Conservation (phyloP, 2,797 vertebrate species). For the Bradypodion ventrale region DNA sequence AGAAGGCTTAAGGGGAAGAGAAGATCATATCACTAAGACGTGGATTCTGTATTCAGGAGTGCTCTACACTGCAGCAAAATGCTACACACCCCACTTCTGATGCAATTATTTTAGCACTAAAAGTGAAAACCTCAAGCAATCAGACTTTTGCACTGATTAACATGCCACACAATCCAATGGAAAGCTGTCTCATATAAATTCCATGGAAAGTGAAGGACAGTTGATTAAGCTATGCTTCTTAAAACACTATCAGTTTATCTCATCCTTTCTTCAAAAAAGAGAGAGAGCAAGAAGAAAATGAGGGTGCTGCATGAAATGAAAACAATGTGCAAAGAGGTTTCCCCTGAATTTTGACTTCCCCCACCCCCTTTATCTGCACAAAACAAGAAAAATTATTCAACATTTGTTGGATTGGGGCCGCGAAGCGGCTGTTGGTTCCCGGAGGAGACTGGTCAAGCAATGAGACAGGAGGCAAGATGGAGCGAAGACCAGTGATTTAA, state of each 20-base stretch:
- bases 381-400: not conserved
- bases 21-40: not conserved
- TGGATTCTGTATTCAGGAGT: not conserved
- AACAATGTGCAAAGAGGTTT: not conserved
- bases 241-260: not conserved
- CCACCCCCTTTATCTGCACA: not conserved
- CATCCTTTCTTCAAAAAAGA: not conserved
- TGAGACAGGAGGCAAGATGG: too few relatives aligned
- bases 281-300: not conserved
- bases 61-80: not conserved
- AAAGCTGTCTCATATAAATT: not conserved
- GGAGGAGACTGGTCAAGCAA: too few relatives aligned
- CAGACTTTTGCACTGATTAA: not conserved
- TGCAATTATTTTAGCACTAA: not conserved
- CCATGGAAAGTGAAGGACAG: not conserved
- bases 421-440: too few relatives aligned
- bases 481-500: too few relatives aligned
- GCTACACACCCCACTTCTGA: not conserved
- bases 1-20: not conserved
- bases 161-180: not conserved
- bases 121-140: not conserved
- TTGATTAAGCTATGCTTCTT: not conserved
- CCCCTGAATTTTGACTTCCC: not conserved
- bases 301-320: not conserved
- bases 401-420: too few relatives aligned